A percentile compares a stretch with the other conserved stretches of the same genome.
These are phyloP conservation scores for Colletes gigas DNA, from an alignment of 1,140 invertebrate species.

Conservation along the genomic window DNA sequence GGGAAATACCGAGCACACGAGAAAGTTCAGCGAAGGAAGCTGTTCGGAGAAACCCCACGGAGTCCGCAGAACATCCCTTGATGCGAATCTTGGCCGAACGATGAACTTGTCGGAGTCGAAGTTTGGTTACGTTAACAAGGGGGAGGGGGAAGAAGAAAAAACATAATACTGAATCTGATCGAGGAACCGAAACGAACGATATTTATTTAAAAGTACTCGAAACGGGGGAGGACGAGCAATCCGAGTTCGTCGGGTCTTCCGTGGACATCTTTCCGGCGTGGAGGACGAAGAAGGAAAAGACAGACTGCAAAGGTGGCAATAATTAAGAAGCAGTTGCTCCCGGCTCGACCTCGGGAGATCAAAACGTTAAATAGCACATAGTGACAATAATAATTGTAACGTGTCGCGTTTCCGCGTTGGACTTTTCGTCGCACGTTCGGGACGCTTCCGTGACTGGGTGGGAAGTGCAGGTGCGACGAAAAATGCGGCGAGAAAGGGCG, in stretches of 20 bases:
- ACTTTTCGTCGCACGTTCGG: slow-evolving; percentile 50
- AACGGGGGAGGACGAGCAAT: neutral
- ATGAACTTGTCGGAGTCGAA: neutral
- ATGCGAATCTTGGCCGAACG: neutral
- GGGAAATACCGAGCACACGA: slow-evolving; percentile 41
- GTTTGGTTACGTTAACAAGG: neutral
- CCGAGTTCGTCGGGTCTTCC: neutral
- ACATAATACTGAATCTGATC: neutral
- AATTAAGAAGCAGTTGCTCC: slow-evolving; percentile 19
- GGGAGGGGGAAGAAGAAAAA: too few relatives aligned
- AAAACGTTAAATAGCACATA: slow-evolving; percentile 55
- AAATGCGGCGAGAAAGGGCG: slow-evolving; percentile 18
- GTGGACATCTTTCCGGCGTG: neutral
- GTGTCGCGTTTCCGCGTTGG: slow-evolving; percentile 47
- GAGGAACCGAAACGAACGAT: neutral
- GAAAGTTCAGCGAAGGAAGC: slow-evolving; percentile 21
- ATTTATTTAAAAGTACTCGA: neutral
- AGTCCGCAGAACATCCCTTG: neutral
- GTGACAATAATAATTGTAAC: slow-evolving; percentile 74
- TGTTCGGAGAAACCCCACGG: neutral
- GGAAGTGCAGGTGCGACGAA: slow-evolving; percentile 46
- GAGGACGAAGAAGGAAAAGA: neutral
- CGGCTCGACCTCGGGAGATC: slow-evolving; percentile 33
- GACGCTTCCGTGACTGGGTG: slow-evolving; percentile 40
- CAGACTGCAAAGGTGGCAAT: slow-evolving; percentile 39